Conservation (phyloP, 2,888 invertebrate species). For the Philopedon plagiatum region DNA sequence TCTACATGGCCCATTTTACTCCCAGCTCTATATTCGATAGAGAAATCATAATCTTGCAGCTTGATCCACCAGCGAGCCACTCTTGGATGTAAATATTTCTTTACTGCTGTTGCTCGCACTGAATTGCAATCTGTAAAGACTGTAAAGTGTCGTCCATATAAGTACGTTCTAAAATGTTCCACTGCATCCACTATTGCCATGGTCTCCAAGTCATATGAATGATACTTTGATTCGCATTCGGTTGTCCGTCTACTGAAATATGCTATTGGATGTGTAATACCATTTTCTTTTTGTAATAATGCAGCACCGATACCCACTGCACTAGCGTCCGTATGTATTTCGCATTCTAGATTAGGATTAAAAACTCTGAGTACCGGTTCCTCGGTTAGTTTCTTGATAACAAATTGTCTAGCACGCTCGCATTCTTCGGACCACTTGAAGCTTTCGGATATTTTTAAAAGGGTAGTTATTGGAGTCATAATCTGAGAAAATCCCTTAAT, state of each 20-base stretch:
- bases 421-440: slow-evolving; percentile 43
- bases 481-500: background rate
- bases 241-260: slow-evolving; percentile 52
- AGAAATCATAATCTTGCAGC: too few species aligned
- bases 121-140: slow-evolving; percentile 58
- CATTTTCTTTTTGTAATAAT: slow-evolving; percentile 33
- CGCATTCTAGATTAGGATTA: slow-evolving; percentile 40
- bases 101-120: slow-evolving; percentile 1
- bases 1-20: slow-evolving; percentile 12
- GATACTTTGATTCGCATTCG: slow-evolving; percentile 49
- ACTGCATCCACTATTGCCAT: background rate
- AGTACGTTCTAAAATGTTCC: background rate
- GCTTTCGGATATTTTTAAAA: background rate
- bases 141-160: slow-evolving; percentile 44
- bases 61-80: background rate
- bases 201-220: slow-evolving; percentile 55
- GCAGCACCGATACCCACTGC: background rate
- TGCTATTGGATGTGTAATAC: slow-evolving; percentile 36
- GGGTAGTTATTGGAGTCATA: slow-evolving; percentile 25
- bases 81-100: background rate
- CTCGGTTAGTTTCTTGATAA: background rate
- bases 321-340: slow-evolving; percentile 43
- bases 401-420: background rate
- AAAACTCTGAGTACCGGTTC: slow-evolving; percentile 45
- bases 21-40: slow-evolving; percentile 46